phyloP scores from a whole-genome alignment of 2,888 invertebrate genomes.

The Limnephilus rhombicus region DNA sequence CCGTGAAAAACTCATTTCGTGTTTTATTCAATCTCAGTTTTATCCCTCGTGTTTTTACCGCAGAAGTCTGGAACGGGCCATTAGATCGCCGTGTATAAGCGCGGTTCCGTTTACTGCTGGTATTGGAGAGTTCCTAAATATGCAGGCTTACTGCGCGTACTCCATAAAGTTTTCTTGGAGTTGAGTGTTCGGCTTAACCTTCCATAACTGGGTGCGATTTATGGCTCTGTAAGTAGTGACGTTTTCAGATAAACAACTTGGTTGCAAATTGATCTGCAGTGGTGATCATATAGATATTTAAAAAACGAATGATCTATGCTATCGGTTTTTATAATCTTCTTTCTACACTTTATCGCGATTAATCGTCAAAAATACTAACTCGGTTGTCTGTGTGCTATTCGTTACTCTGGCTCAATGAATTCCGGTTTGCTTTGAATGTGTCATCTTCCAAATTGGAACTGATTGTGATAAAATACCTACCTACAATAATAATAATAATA shows the following conservation, averaged over 20 bases:
- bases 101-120: conserved; percentile 8
- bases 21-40: conserved; percentile 23
- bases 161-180: not conserved
- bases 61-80: conserved; percentile 13
- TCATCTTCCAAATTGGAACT: too few species aligned
- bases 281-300: too few species aligned
- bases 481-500: too few species aligned
- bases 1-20: not conserved
- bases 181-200: not conserved
- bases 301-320: not conserved
- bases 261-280: not conserved
- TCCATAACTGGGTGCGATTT: not conserved
- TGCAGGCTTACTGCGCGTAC: conserved; percentile 28
- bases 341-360: too few species aligned
- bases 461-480: too few species aligned
- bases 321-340: not conserved
- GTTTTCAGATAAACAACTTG: not conserved
- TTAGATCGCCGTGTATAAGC: conserved; percentile 24
- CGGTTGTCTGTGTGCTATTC: too few species aligned
- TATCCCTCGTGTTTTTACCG: not conserved
- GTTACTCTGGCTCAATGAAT: too few species aligned
- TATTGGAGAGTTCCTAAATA: not conserved
- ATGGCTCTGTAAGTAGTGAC: not conserved
- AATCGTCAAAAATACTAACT: too few species aligned
- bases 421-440: too few species aligned